Evolutionary conservation across 2,113 vertebrate species (phyloP), one percentile per base, ranked within the genome.

Genomic region (Pluvialis apricaria): DNA sequence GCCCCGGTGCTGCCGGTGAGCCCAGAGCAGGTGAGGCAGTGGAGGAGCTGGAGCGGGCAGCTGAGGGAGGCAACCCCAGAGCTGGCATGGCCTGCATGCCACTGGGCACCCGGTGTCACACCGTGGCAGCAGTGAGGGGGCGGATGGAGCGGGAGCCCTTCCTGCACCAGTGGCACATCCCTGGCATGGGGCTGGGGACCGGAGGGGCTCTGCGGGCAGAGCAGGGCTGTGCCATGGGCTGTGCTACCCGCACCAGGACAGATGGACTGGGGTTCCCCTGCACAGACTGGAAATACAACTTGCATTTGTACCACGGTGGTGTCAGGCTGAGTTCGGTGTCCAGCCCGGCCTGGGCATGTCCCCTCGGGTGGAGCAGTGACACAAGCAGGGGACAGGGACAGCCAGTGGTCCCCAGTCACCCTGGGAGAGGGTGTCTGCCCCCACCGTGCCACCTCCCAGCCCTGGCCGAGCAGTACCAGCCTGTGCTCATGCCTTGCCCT

Each of bases 251-350:
- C 1, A 2, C 61, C 42, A 7, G 52, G 42, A 61, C 14, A 15
- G 69, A 55, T 0, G 0, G 60, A 21, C 29, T 40, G 84, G 34
- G 19, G 15, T 25, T 42, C 11, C 60, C 47, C 75, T 54, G 69
- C 21, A 20, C 5, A n/a, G 69, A 89, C 52, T 93, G 88, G 68
- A 93, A 96, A 97, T 96, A 94, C 77, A 96, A 29, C 15, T 34
- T 38, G 32, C 31, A 9, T 82, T 95, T 82, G 57, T 92, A 72
- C 58, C 45, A 28, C 0, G 4, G 61, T n/a, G 0, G 1, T 26
- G 58, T 82, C 49, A 22, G n/a, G 20, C 55, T 82, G 77, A 83
- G 24, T 94, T 58, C 34, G 16, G 55, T 57, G 57, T 49, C 36
- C 9, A 12, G 5, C 40, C 28, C 5, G 2, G 49, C 31, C 38